Percentiles rank a stretch among this genome's conserved stretches.
Evolutionary conservation across 2,113 vertebrate genomes (phyloP).

Genomic region (Oxyruncus cristatus): DNA sequence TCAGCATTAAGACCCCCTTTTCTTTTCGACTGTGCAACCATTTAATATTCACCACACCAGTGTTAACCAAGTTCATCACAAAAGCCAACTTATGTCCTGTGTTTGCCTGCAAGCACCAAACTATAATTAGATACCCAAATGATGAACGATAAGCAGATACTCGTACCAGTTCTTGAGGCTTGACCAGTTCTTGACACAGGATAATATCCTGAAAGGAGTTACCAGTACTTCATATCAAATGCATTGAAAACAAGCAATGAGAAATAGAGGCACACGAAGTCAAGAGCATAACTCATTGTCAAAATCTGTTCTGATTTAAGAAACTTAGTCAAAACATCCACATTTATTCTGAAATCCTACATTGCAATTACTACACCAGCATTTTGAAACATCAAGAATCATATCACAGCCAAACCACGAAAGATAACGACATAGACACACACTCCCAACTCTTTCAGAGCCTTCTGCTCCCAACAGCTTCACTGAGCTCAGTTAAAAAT

Average conservation of each 20-base stretch:
- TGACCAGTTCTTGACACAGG: neutral
- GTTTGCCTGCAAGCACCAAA: neutral
- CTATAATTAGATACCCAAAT: neutral
- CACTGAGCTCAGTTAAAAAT: neutral
- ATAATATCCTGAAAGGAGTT: neutral
- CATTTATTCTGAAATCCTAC: slow-evolving; percentile 1
- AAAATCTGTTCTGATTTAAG: neutral
- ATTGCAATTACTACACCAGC: neutral
- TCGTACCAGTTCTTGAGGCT: neutral
- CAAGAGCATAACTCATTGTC: neutral
- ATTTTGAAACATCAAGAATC: neutral
- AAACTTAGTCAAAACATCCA: neutral
- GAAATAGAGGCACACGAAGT: neutral
- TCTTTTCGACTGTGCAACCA: neutral
- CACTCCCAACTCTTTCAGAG: neutral
- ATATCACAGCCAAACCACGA: neutral
- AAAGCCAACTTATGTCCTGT: neutral
- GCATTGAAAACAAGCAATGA: neutral
- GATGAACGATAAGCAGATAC: neutral
- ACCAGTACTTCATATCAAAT: neutral
- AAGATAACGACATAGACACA: neutral
- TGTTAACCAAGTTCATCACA: neutral
- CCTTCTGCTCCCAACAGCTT: neutral
- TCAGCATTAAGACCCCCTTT: neutral
- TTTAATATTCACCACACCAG: neutral